phyloP scores from a whole-genome alignment of 2,888 invertebrate genomes.

The Pristionchus mayeri region DNA sequence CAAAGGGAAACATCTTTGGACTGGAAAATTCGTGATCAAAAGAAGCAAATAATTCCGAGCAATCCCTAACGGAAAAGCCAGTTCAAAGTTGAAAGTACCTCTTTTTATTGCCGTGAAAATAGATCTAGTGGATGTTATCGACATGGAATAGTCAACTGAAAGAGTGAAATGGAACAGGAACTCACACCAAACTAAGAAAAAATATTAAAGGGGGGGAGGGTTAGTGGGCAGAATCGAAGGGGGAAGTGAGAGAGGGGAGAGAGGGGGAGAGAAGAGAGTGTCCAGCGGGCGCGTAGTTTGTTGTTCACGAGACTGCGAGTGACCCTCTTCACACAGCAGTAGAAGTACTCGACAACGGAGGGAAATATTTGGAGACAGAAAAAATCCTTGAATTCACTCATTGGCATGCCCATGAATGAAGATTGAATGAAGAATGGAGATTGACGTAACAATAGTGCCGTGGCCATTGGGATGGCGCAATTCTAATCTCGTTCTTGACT shows the following conservation, averaged over 20 bases:
- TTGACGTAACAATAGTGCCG: background rate
- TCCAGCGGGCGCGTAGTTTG: background rate
- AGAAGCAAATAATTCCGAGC: too few relatives aligned
- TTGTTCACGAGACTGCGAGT: background rate
- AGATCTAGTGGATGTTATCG: background rate
- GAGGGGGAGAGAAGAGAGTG: background rate
- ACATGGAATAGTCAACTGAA: background rate
- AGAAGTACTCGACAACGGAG: background rate
- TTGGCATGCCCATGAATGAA: too few relatives aligned
- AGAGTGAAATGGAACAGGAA: background rate
- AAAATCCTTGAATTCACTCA: background rate
- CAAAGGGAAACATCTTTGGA: too few relatives aligned
- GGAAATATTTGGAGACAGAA: background rate
- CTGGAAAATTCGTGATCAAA: too few relatives aligned
- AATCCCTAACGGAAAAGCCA: too few relatives aligned
- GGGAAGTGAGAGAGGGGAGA: background rate
- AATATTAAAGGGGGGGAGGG: background rate
- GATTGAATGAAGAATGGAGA: background rate
- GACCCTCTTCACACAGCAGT: background rate
- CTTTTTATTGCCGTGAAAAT: background rate
- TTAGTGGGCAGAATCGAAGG: conserved; percentile 14
- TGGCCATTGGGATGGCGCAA: background rate
- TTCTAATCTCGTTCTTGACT: conserved; percentile 33
- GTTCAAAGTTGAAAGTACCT: too few relatives aligned
- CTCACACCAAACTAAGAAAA: background rate